Percentiles rank a stretch among this genome's conserved stretches.
phyloP scores from a whole-genome alignment of 1,140 invertebrate species.

The Polypedilum vanderplanki region DNA sequence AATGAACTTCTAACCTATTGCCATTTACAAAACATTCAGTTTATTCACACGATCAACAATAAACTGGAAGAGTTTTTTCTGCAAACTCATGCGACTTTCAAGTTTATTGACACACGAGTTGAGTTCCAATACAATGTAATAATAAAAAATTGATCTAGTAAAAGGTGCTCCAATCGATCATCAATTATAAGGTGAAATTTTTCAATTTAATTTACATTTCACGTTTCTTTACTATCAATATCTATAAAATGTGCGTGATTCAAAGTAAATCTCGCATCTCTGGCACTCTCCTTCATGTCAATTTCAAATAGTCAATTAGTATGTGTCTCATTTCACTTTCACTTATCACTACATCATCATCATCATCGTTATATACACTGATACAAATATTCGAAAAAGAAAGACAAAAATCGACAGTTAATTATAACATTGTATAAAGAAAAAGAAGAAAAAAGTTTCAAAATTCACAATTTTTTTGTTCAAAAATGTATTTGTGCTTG shows the following conservation, averaged over 20 bases:
- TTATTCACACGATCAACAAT: no score
- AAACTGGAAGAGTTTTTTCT: no score
- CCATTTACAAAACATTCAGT: no score
- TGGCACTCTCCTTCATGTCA: neutral
- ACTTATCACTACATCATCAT: neutral
- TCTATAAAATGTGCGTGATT: neutral
- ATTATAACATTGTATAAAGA: constrained; percentile 21
- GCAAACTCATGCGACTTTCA: no score
- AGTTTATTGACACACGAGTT: no score
- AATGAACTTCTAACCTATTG: no score
- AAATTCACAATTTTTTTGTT: neutral
- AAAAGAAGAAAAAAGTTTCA: neutral
- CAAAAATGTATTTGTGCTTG: no score
- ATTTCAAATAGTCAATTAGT: neutral
- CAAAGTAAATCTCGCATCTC: neutral
- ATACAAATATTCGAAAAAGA: neutral
- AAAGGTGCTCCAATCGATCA: constrained; percentile 10
- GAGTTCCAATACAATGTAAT: no score
- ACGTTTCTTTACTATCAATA: neutral
- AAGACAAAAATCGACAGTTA: neutral
- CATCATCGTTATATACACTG: neutral
- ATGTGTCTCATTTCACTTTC: constrained; percentile 22
- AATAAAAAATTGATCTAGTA: neutral
- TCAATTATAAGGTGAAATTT: constrained; percentile 10
- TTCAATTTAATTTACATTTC: neutral